These are phyloP conservation scores for Lycaena phlaeas DNA, from an alignment of 2,888 invertebrate species.

Conservation along the genomic window DNA sequence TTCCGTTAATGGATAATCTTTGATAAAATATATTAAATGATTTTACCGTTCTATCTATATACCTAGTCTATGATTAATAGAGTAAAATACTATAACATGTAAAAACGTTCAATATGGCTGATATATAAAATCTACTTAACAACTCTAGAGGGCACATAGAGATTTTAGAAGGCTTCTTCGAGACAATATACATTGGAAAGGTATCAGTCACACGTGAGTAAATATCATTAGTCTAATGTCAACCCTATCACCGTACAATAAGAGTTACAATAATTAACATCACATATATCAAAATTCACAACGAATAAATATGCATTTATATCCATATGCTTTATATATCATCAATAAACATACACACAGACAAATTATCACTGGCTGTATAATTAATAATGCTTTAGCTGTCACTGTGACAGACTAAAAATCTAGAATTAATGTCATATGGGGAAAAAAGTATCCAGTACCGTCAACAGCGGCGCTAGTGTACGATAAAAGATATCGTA, in stretches of 20 bases:
- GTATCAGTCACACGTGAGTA: constrained; percentile 10
- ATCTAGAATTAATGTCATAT: no score
- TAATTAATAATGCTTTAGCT: no score
- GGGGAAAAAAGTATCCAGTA: no score
- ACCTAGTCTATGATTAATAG: constrained; percentile 10
- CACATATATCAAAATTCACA: constrained; percentile 4
- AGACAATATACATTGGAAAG: constrained; percentile 10
- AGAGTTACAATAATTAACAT: constrained; percentile 8
- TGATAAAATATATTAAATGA: constrained; percentile 4
- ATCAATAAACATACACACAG: background rate
- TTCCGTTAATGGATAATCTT: background rate
- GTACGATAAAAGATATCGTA: no score
- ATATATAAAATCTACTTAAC: constrained; percentile 30
- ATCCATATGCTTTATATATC: background rate
- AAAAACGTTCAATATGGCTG: constrained; percentile 16
- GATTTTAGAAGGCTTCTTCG: constrained; percentile 12
- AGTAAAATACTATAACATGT: constrained; percentile 12
- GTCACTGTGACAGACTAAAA: no score
- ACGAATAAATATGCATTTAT: background rate
- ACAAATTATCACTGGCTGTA: no score
- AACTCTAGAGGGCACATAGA: constrained; percentile 26
- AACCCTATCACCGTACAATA: constrained; percentile 3
- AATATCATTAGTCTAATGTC: constrained; percentile 10
- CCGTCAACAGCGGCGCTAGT: no score
- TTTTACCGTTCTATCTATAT: constrained; percentile 8